These are phyloP conservation scores for Oriolus oriolus DNA, from an alignment of 2,113 vertebrate species.

Conservation along the genomic window DNA sequence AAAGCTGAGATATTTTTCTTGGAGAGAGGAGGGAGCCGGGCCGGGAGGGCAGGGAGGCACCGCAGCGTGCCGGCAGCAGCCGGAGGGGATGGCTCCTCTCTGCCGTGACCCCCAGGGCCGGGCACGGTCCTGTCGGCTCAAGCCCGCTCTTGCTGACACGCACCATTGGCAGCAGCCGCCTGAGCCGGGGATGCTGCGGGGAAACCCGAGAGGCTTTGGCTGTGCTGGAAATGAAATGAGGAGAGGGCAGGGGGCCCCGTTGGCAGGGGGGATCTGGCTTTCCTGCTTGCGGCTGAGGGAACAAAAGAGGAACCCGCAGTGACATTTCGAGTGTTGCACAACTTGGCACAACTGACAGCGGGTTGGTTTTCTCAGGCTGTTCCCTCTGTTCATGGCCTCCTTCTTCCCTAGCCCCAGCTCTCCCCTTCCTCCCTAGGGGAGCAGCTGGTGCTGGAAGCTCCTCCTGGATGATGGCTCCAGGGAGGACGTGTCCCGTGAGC, in stretches of 20 bases:
- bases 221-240: not conserved
- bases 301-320: not conserved
- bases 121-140: not conserved
- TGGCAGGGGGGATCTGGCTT: not conserved
- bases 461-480: not conserved
- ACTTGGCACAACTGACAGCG: not conserved
- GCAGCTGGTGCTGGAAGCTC: not conserved
- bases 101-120: not conserved
- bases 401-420: not conserved
- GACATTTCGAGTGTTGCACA: conserved; percentile 20
- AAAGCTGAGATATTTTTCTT: conserved; percentile 35
- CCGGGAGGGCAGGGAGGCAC: not conserved
- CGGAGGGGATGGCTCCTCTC: not conserved
- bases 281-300: not conserved
- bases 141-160: not conserved
- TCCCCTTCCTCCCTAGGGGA: not conserved
- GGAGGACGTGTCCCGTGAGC: not conserved
- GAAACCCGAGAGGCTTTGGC: not conserved
- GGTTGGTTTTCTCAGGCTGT: not conserved
- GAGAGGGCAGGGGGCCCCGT: not conserved
- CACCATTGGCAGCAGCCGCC: not conserved
- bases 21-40: not conserved
- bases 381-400: not conserved
- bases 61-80: not conserved
- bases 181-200: not conserved